Base-by-base conservation (phyloP, 1,140 invertebrate species). In the Globodera rostochiensis region DNA sequence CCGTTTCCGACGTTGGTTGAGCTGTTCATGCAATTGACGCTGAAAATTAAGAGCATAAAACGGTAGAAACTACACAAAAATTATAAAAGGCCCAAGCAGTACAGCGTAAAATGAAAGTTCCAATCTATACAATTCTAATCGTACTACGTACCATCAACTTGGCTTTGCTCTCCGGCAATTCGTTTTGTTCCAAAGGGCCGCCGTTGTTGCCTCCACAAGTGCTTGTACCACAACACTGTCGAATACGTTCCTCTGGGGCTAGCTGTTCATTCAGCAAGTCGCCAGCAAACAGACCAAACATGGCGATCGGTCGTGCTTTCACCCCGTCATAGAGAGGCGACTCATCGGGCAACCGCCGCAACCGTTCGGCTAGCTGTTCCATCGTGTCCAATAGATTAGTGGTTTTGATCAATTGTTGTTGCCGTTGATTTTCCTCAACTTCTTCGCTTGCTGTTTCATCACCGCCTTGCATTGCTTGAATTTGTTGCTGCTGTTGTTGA, bases 401-500 rank as follows among this genome's bases (percentile, higher is more conserved):
- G 6, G 11, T 64, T 64, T 13, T 64, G 13, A 2, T 64, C 19
- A 21, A 19, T 11, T 19, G 8, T 71, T 71, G 69, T 19, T 21
- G n/a, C 67, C 67, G 8, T 69, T 21, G 67, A 69, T 69, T 4
- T 69, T 45, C 8, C 13, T 13, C 21, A 15, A 66, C 13, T 66
- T 66, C 36, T 36, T 53, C 11, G 50, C 50, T 53, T 1, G 50
- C 50, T 53, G 50, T 53, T 53, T 53, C 50, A 4, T 7, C 13
- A 13, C 11, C 57, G 15, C 57, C 13, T 64, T 64, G 57, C 3
- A 76, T 36, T 57, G 74, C 45, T 76, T 76, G 74, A 76, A 76
- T 15, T 46, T 76, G 74, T 45, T 57, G 74, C 0, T 57, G 57
- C 15, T 71, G n/a, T 47, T 69, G 77, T 8, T 78, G 25, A 64